Percentiles rank a stretch among this genome's conserved stretches.
These are phyloP conservation scores for Lacerta bilineata DNA, from an alignment of 2,797 vertebrate species.

Conservation along the genomic window DNA sequence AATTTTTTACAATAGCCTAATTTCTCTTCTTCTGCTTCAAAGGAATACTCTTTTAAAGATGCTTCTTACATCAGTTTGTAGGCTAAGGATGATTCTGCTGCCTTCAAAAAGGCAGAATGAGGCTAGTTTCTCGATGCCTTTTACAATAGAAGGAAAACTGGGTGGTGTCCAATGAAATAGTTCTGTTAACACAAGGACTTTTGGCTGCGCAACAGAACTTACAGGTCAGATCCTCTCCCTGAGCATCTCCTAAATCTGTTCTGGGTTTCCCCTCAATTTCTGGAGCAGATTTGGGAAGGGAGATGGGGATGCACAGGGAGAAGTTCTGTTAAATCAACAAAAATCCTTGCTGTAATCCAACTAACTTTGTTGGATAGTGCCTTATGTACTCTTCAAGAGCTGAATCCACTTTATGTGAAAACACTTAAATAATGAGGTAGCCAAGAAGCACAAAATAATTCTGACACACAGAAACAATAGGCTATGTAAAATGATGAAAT, in stretches of 20 bases:
- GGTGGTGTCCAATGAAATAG: no score
- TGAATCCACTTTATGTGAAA: neutral
- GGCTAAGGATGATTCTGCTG: neutral
- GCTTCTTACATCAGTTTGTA: neutral
- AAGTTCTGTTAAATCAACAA: no score
- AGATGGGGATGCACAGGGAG: no score
- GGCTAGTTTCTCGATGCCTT: neutral
- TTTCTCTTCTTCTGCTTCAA: neutral
- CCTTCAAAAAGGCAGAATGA: neutral
- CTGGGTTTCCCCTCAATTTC: no score
- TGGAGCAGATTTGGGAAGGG: no score
- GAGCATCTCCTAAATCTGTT: no score
- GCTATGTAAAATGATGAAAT: neutral
- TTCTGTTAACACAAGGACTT: no score
- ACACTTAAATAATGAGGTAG: conserved; percentile 8
- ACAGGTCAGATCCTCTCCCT: no score
- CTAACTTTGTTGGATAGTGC: neutral
- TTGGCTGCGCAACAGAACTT: no score
- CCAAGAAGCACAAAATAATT: neutral
- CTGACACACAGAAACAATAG: conserved; percentile 1
- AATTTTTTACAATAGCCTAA: neutral
- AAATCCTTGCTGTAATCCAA: no score
- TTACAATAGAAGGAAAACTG: neutral
- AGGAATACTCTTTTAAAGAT: neutral
- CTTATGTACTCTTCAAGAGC: neutral